Evolutionary conservation across 2,113 vertebrate genomes (phyloP), one percentile per base, ranked within the genome.

Genomic region (Periophthalmodon schlosseri): DNA sequence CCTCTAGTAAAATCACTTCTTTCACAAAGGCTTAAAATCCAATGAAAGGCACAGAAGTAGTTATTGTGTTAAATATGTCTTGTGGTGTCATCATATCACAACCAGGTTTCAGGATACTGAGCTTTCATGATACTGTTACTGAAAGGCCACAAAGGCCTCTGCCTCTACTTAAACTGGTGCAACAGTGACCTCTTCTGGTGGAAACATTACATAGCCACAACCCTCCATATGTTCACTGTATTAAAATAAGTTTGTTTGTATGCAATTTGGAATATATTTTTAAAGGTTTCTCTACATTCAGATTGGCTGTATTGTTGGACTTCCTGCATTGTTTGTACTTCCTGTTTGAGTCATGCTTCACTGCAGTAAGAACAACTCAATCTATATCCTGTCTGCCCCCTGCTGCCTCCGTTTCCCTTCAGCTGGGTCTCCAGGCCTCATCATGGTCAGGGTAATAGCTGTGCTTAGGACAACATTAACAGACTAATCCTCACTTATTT

Each of bases 161-260:
- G 49, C 49, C 69, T 36, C 49, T 77, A 56, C 46, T 70, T 50
- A 16, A 21, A 33, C 82, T 78, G 70, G 75, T 85, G 66, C 91
- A 91, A 88, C 87, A 91, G 86, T 88, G 86, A 88, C 93, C 90
- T 91, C 94, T 92, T 74, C 88, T 92, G 92, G 89, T 58, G 21
- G 66, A 82, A 70, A 57, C 44, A n/a, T 2, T 36, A 77, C 76
- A 88, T 33, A 71, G 68, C 73, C 68, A 83, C n/a, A 76, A 73
- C 72, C 33, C 13, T 34, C 24, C 15, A 28, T 33, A 16, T 15
- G 24, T 18, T 33, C 13, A 33, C 12, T 24, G 23, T 57, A 28
- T 15, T 28, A 60, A 60, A 14, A 60, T 15, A 60, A 57, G 10
- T 23, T 11, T 8, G 21, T 23, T 12, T n/a, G 56, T 56, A 56